Conservation (phyloP, 2,113 vertebrate species). For the Blennius ocellaris region DNA sequence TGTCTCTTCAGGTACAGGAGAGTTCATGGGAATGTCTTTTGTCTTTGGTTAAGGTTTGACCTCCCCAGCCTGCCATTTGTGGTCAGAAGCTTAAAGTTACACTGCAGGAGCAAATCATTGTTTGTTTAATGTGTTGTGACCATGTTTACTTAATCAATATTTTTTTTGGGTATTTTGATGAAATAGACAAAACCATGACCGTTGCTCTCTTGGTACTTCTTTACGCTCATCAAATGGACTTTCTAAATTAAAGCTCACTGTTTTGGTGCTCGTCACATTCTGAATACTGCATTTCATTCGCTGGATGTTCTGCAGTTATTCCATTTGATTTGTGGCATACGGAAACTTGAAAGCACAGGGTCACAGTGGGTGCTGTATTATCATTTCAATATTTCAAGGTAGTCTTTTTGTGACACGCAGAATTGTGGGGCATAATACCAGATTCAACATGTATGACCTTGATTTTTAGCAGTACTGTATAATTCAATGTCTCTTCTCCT, state of each 20-base stretch:
- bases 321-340: neutral
- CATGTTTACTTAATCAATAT: too few relatives aligned
- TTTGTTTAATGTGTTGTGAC: neutral
- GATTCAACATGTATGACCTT: slow-evolving; percentile 66
- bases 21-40: neutral
- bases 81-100: neutral
- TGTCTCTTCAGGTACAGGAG: neutral
- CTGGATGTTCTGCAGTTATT: neutral
- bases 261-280: slow-evolving; percentile 8
- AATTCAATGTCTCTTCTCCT: slow-evolving; percentile 55
- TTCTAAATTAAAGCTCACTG: neutral
- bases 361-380: slow-evolving; percentile 8
- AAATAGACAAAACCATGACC: neutral
- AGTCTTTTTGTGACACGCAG: slow-evolving; percentile 12
- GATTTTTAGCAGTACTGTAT: slow-evolving; percentile 57
- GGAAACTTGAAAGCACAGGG: slow-evolving; percentile 10
- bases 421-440: slow-evolving; percentile 21
- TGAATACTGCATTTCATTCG: neutral
- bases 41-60: neutral
- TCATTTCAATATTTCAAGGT: slow-evolving; percentile 37
- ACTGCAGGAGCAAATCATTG: neutral
- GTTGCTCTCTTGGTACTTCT: neutral
- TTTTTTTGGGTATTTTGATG: neutral
- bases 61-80: neutral
- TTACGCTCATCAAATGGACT: neutral